Base-by-base conservation (phyloP, 2,888 invertebrate genomes). In the Danaus chrysippus region DNA sequence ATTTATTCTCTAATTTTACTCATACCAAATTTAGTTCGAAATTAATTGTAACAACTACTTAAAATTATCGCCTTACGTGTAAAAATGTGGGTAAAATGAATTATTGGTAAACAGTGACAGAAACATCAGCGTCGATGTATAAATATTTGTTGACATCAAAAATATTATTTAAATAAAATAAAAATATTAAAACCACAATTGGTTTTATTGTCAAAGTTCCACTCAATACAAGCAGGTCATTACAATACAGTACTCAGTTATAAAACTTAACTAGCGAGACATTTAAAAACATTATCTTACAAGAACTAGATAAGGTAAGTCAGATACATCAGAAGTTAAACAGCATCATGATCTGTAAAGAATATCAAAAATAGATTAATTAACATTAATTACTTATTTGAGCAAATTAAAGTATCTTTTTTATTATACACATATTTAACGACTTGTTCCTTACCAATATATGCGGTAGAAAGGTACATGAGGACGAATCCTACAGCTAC, bases 401-500 rank as follows among this genome's bases (percentile, higher is more conserved):
- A n/a, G n/a, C n/a, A n/a, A n/a, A n/a, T n/a, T n/a, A n/a, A n/a
- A n/a, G n/a, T n/a, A n/a, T 17, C 11, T 54, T 44, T 13, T 34
- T 42, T 12, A 12, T 56, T 54, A 42, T n/a, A 13, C 0, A 42
- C 49, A 6, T 3, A 53, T n/a, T n/a, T 17, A 15, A 12, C 3
- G 0, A 59, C 12, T 34, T 3, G 13, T 54, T 54, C n/a, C 83
- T 86, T 75, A 92, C 92, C 93, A 64, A 95, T 84, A 77, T 92
- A 94, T 72, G 80, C 87, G 56, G 93, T 93, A 64, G 94, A 83
- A n/a, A 92, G 70, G 67, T 93, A 93, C 93, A 95, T 95, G 9
- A 92, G 70, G 0, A 77, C 73, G 78, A 95, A 95, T 43, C 95
- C 95, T 0, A 87, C 56, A 1, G 79, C 72, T 8, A 94, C 93